A percentile compares a stretch with the other conserved stretches of the same genome.
Evolutionary conservation across 2,113 vertebrate species (phyloP).

Genomic region (Cercopithecus mona): DNA sequence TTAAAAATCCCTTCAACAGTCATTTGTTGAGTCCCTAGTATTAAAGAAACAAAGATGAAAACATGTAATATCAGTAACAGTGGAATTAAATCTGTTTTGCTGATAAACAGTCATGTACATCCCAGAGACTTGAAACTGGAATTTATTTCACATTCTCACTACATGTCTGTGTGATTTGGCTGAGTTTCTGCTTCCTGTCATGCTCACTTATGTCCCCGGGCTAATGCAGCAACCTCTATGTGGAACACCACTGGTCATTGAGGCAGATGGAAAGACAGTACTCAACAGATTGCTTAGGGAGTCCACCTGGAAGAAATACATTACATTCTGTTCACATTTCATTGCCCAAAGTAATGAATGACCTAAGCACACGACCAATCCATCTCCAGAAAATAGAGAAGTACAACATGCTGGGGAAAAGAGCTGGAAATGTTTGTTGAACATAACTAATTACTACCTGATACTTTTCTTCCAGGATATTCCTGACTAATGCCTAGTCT

Average conservation of each 20-base stretch:
- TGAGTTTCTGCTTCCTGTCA: not conserved
- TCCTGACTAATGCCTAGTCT: not conserved
- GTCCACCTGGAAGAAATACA: constrained; percentile 3
- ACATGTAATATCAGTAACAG: not conserved
- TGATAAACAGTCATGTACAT: constrained; percentile 7
- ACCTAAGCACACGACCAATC: not conserved
- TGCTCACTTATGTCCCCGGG: not conserved
- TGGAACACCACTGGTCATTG: not conserved
- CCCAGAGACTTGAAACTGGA: not conserved
- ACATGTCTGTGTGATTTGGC: not conserved
- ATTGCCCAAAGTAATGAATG: constrained; percentile 18
- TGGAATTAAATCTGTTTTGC: not conserved
- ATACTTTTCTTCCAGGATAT: not conserved
- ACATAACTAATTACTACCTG: constrained; percentile 31
- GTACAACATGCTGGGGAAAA: not conserved
- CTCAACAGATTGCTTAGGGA: not conserved
- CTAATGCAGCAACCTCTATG: not conserved
- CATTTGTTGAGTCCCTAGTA: not conserved
- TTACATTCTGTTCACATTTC: constrained; percentile 36
- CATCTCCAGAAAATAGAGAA: constrained; percentile 8
- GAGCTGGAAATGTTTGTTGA: constrained; percentile 43
- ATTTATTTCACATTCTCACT: not conserved
- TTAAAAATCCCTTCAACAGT: not conserved
- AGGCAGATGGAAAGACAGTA: not conserved
- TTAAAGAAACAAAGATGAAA: constrained; percentile 7